Percentiles rank a stretch among this genome's conserved stretches.
These are phyloP conservation scores for Drosophila setosimentum DNA, from an alignment of 2,888 invertebrate species.

Conservation along the genomic window DNA sequence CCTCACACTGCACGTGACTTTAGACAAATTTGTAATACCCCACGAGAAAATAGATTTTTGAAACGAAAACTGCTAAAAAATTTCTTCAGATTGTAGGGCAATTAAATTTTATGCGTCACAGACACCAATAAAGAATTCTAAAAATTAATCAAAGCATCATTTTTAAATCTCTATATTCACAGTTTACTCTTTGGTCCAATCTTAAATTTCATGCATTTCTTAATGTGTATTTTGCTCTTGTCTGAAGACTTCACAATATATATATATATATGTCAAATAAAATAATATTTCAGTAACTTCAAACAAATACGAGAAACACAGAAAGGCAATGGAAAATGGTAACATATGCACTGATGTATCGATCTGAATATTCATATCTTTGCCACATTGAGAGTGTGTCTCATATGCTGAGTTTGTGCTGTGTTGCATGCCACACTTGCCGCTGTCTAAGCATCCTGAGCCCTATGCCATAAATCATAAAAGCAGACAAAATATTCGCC, in stretches of 20 bases:
- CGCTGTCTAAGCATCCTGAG: slow-evolving; percentile 68
- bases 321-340: slow-evolving; percentile 3
- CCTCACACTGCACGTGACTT: slow-evolving; percentile 68
- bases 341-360: slow-evolving; percentile 51
- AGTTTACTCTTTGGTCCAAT: background rate
- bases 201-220: background rate
- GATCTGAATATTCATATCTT: slow-evolving; percentile 40
- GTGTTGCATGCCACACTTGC: slow-evolving; percentile 65
- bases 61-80: background rate
- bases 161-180: background rate
- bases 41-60: background rate
- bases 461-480: slow-evolving; percentile 66
- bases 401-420: slow-evolving; percentile 42
- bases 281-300: slow-evolving; percentile 1
- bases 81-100: background rate
- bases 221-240: background rate
- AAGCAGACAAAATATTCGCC: slow-evolving; percentile 61
- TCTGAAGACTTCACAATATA: background rate
- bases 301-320: background rate
- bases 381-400: slow-evolving; percentile 12
- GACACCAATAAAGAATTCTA: background rate
- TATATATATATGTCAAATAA: background rate
- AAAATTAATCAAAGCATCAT: background rate
- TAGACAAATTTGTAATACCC: slow-evolving; percentile 29
- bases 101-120: background rate